Conservation (phyloP, 2,113 vertebrate genomes). For the Camelus bactrianus region DNA sequence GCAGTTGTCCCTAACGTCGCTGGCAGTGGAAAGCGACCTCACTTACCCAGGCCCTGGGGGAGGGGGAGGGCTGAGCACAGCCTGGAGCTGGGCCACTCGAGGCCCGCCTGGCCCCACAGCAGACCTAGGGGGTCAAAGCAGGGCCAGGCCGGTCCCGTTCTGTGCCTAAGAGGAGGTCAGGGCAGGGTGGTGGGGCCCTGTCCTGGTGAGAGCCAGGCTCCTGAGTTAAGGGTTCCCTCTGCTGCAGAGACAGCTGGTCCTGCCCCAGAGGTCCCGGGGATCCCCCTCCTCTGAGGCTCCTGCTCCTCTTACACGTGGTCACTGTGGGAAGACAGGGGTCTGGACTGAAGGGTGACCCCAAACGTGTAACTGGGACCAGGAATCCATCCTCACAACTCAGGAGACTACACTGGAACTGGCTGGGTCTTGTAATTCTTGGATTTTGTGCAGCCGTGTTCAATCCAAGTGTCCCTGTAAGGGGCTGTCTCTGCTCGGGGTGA, state of each 20-base stretch:
- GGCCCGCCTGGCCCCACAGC: not conserved
- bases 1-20: not conserved
- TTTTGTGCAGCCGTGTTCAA: not conserved
- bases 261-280: not conserved
- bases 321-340: too few species aligned
- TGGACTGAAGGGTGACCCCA: not conserved
- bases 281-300: not conserved
- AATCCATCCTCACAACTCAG: not conserved
- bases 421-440: not conserved
- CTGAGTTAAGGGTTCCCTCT: not conserved
- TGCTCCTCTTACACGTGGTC: not conserved
- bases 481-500: not conserved
- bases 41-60: not conserved
- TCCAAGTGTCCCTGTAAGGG: not conserved
- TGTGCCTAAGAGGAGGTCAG: not conserved
- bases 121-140: not conserved
- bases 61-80: accelerated
- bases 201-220: not conserved
- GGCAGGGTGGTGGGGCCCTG: not conserved
- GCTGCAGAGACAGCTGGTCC: too few species aligned
- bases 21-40: not conserved
- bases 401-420: not conserved
- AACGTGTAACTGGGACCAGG: not conserved
- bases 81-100: not conserved
- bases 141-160: too few species aligned